A percentile compares a stretch with the other conserved stretches of the same genome.
Evolutionary conservation across 1,140 invertebrate species (phyloP).

Genomic region (Campodea augens): DNA sequence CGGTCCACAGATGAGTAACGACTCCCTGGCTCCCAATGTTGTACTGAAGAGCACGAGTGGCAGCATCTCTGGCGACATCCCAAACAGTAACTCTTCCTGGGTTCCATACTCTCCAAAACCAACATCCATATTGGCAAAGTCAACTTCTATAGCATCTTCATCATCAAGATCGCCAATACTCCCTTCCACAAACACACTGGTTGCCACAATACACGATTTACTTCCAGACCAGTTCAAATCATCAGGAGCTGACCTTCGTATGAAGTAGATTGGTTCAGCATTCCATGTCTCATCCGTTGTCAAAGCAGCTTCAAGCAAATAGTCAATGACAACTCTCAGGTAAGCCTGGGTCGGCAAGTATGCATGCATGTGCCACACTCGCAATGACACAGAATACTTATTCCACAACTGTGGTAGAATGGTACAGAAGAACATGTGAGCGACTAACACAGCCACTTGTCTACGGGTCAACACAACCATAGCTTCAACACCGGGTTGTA

Average conservation of each 20-base stretch:
- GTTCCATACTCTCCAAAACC: constrained; percentile 1
- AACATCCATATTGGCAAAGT: constrained; percentile 7
- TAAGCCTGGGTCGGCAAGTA: neutral
- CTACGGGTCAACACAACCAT: neutral
- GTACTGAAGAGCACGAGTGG: neutral
- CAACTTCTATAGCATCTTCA: constrained; percentile 2
- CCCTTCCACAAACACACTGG: neutral
- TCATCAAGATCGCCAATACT: neutral
- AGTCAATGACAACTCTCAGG: neutral
- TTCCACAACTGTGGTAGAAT: neutral
- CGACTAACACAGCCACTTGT: neutral
- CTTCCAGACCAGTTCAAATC: neutral
- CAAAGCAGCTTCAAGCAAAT: neutral
- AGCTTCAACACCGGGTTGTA: neutral
- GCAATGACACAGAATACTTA: neutral
- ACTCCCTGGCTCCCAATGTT: neutral
- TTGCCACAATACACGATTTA: neutral
- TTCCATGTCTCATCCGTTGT: neutral
- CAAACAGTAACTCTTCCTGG: constrained; percentile 6
- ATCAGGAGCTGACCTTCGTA: neutral
- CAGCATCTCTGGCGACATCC: constrained; percentile 2
- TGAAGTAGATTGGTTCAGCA: neutral
- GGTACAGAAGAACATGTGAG: constrained; percentile 5
- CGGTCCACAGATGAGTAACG: constrained; percentile 1
- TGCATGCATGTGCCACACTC: neutral